Evolutionary conservation across 2,797 vertebrate genomes (phyloP).

Genomic region (Austrolebias charrua): DNA sequence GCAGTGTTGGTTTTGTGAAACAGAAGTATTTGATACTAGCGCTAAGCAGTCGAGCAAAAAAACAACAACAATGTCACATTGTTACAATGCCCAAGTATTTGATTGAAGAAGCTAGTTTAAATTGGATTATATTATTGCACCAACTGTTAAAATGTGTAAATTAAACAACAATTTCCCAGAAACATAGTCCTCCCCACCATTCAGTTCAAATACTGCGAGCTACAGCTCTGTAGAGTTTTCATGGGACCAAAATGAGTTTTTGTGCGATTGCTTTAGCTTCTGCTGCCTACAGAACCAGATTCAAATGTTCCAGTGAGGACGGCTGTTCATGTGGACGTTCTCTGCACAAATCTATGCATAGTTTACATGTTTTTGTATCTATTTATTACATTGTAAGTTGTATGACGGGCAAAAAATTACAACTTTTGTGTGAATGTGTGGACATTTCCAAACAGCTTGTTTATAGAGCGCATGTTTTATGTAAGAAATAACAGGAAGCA

Average conservation of each 20-base stretch:
- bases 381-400: constrained; percentile 56
- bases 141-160: constrained; percentile 29
- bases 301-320: constrained; percentile 34
- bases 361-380: constrained; percentile 40
- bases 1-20: constrained; percentile 11
- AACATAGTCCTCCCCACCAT: not conserved
- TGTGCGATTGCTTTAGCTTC: constrained; percentile 41
- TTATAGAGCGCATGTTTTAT: constrained; percentile 56
- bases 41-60: constrained; percentile 32
- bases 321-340: constrained; percentile 45
- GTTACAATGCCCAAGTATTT: constrained; percentile 33
- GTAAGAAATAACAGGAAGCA: constrained; percentile 38
- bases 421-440: constrained; percentile 37
- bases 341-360: constrained; percentile 64
- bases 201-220: not conserved
- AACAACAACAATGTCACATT: constrained; percentile 24
- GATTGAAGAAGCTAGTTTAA: not conserved
- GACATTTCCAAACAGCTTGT: constrained; percentile 49
- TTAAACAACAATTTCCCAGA: not conserved
- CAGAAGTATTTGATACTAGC: constrained; percentile 10
- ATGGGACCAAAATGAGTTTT: constrained; percentile 65
- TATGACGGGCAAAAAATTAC: not conserved
- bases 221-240: constrained; percentile 13
- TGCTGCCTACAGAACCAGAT: constrained; percentile 49
- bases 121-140: constrained; percentile 18